Conservation (phyloP, 2,888 invertebrate species). For the Dastarcus helophoroides region DNA sequence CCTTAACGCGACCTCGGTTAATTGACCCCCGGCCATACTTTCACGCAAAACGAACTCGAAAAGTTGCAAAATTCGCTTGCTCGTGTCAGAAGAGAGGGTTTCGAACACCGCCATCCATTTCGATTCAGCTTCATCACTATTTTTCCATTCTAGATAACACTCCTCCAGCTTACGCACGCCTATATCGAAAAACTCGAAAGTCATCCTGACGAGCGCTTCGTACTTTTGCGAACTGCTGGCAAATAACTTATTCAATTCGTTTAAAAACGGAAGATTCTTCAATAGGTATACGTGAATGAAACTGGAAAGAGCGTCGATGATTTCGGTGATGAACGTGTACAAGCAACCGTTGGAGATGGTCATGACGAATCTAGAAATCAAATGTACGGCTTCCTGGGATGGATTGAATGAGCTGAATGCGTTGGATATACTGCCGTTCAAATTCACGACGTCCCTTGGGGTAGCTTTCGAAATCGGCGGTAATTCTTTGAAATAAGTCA, state of each 20-base stretch:
- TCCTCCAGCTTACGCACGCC: slow-evolving; percentile 14
- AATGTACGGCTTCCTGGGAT: slow-evolving; percentile 1
- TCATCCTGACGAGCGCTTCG: slow-evolving; percentile 9
- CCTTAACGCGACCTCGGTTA: slow-evolving; percentile 13
- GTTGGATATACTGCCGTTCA: slow-evolving; percentile 5
- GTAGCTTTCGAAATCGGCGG: slow-evolving; percentile 1
- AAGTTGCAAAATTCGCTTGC: slow-evolving; percentile 4
- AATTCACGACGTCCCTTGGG: slow-evolving; percentile 4
- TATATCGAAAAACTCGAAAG: slow-evolving; percentile 11
- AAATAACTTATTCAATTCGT: too few species aligned
- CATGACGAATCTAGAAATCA: too few species aligned
- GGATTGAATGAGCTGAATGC: slow-evolving; percentile 4
- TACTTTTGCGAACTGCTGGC: slow-evolving; percentile 15
- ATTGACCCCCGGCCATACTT: slow-evolving; percentile 7
- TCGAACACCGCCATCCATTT: too few species aligned
- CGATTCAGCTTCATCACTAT: slow-evolving; percentile 12
- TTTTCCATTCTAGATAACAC: slow-evolving; percentile 15
- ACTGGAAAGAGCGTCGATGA: too few species aligned
- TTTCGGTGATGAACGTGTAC: too few species aligned
- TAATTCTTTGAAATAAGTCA: slow-evolving; percentile 17
- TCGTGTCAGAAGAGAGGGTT: slow-evolving; percentile 7
- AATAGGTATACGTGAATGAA: too few species aligned
- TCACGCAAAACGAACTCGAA: slow-evolving; percentile 5
- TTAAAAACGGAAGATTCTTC: too few species aligned
- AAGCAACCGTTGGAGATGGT: too few species aligned